Evolutionary conservation across 2,113 vertebrate genomes (phyloP), one percentile per base, ranked within the genome.

Genomic region (Thunnus thynnus): DNA sequence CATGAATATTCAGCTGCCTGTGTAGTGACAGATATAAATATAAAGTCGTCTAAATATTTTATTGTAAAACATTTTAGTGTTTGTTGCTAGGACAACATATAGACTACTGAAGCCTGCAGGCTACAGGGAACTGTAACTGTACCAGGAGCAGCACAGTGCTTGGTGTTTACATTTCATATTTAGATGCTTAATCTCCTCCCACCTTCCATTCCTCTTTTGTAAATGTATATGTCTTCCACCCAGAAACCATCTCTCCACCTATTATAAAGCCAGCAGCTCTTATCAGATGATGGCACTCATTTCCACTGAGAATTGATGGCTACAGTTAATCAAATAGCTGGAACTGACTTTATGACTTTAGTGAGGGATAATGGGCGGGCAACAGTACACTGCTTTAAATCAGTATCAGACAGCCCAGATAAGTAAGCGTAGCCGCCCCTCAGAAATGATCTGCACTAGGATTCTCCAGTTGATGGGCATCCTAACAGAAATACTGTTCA

Each of bases 241-340:
- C 20, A 56, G 52, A 69, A 8, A 52, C 61, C 46, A 14, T 51
- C n/a, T 48, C 46, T 77, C 63, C 13, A 32, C 47, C 32, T 61
- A 73, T 69, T 54, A 50, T 72, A 64, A 36, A 56, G 30, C 20
- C 56, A 70, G 57, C 13, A 66, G 47, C 68, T 74, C 36, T 54
- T 44, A 68, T 78, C 61, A 65, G 64, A 22, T 65, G 30, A 82
- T 47, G 52, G 46, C 73, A 80, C 72, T 77, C 54, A 44, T 61
- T 71, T 80, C 60, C 74, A 67, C 50, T 50, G 73, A 54, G 74
- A 78, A 86, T 86, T 51, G 8, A 74, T 81, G 18, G 20, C 32
- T 74, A 63, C 18, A 68, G 48, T 73, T 72, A 46, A 72, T 78
- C 62, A 87, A 80, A 81, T 9, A 20, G 13, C 62, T 72, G 46